Evolutionary conservation across 2,888 invertebrate species (phyloP).

Genomic region (Molorchus minor): DNA sequence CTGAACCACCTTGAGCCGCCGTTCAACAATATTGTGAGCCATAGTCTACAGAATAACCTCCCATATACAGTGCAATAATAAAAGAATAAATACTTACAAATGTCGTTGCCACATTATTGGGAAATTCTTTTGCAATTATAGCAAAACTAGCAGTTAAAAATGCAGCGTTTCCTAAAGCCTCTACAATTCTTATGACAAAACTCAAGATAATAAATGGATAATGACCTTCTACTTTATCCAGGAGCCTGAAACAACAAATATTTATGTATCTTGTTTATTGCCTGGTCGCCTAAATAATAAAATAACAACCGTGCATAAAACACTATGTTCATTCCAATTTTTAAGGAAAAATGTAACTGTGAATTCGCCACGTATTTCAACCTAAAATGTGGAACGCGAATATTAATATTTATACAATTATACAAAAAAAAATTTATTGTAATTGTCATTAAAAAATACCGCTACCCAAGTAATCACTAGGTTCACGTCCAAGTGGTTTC

Average conservation of each 20-base stretch:
- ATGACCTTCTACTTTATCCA: slow-evolving; percentile 76
- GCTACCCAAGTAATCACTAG: neutral
- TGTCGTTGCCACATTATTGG: slow-evolving; percentile 83
- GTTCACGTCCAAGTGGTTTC: too few relatives aligned
- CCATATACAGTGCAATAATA: too few relatives aligned
- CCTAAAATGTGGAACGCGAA: too few relatives aligned
- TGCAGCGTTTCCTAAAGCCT: slow-evolving; percentile 87
- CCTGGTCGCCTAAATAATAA: too few relatives aligned
- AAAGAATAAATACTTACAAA: slow-evolving; percentile 81
- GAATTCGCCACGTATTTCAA: too few relatives aligned
- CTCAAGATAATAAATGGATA: slow-evolving; percentile 79
- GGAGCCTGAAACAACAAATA: slow-evolving; percentile 64
- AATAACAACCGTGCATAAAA: too few relatives aligned
- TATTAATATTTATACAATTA: neutral
- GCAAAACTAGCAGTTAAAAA: slow-evolving; percentile 88
- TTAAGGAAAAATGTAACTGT: too few relatives aligned
- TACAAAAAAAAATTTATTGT: neutral
- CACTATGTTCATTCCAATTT: too few relatives aligned
- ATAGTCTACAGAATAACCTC: too few relatives aligned
- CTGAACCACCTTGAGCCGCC: too few relatives aligned
- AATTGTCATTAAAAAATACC: neutral
- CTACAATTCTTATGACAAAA: slow-evolving; percentile 81
- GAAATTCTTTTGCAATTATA: slow-evolving; percentile 88
- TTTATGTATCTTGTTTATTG: slow-evolving; percentile 1
- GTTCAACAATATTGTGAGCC: too few relatives aligned